A percentile compares a stretch with the other conserved stretches of the same genome.
These are phyloP conservation scores for Microcaecilia unicolor DNA, from an alignment of 2,797 vertebrate genomes.

Conservation along the genomic window DNA sequence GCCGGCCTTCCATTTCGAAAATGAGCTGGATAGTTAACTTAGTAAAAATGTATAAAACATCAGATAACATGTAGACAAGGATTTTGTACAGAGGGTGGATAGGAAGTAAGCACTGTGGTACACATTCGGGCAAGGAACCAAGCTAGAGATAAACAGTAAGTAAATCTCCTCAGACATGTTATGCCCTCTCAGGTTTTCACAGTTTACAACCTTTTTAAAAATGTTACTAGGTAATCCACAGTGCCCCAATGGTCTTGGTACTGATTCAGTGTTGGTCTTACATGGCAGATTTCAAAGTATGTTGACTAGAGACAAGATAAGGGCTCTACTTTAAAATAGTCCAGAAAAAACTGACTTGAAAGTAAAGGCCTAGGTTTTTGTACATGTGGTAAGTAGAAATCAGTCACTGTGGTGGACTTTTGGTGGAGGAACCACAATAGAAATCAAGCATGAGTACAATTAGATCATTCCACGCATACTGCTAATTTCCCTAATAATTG, in stretches of 20 bases:
- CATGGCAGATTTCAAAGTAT: too few relatives aligned
- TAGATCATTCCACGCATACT: too few relatives aligned
- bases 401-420: conserved; percentile 9
- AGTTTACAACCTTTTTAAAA: too few relatives aligned
- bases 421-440: background rate
- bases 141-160: conserved; percentile 30
- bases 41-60: too few relatives aligned
- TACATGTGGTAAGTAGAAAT: background rate
- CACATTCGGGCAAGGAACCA: conserved; percentile 20
- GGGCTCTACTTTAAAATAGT: background rate
- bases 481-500: too few relatives aligned
- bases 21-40: background rate
- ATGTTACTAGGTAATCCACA: too few relatives aligned
- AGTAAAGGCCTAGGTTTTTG: background rate
- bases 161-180: background rate
- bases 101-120: background rate
- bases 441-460: conserved; percentile 5
- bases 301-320: background rate
- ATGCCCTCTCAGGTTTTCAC: too few relatives aligned
- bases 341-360: background rate
- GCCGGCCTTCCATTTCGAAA: too few relatives aligned
- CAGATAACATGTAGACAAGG: too few relatives aligned
- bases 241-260: too few relatives aligned
- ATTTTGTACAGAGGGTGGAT: conserved; percentile 5
- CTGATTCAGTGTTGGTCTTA: too few relatives aligned